phyloP scores from a whole-genome alignment of 1,140 invertebrate species.

The Zeugodacus cucurbitae region DNA sequence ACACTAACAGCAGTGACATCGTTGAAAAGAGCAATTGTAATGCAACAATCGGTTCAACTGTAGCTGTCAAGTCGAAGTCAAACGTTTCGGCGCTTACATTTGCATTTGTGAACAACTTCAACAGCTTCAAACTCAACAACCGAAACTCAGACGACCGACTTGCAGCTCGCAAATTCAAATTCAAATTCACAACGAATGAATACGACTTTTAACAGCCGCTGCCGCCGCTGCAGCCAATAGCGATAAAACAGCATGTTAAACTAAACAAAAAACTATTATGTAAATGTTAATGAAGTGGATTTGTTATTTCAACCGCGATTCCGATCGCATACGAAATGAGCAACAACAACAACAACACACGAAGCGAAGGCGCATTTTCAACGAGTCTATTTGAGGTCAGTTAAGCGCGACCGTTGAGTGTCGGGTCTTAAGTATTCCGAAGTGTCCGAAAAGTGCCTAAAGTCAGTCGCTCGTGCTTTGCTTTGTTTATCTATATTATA shows the following conservation, averaged over 20 bases:
- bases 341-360: neutral
- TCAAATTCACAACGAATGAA: neutral
- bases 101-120: constrained; percentile 8
- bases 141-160: too few species aligned
- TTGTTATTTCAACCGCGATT: constrained; percentile 33
- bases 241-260: constrained; percentile 16
- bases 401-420: neutral
- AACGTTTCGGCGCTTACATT: constrained; percentile 23
- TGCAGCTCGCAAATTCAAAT: neutral
- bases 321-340: neutral
- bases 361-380: neutral
- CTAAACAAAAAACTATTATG: constrained; percentile 31
- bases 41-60: constrained; percentile 21
- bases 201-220: neutral
- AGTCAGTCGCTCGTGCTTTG: neutral
- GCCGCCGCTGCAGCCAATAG: neutral
- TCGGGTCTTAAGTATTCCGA: neutral
- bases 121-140: neutral
- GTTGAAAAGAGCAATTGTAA: constrained; percentile 13
- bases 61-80: constrained; percentile 31
- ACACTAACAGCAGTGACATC: neutral
- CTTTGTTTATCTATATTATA: neutral
- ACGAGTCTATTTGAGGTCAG: constrained; percentile 22
- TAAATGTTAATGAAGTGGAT: constrained; percentile 38
- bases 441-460: neutral